Conservation (phyloP, 2,797 vertebrate genomes). For the Acanthornis magna region DNA sequence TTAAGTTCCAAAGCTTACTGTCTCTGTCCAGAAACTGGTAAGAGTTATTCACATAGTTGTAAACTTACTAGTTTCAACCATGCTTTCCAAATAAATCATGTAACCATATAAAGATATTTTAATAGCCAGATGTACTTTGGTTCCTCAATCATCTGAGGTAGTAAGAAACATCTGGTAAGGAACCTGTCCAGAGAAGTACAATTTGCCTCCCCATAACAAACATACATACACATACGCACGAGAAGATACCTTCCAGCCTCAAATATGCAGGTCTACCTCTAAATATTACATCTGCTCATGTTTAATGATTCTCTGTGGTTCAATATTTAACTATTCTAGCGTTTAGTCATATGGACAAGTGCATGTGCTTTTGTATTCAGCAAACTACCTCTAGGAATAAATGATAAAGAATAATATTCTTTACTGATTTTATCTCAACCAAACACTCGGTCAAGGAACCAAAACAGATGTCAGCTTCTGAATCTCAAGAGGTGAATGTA, state of each 20-base stretch:
- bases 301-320: slow-evolving; percentile 37
- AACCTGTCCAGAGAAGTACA: slow-evolving; percentile 64
- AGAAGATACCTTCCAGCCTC: slow-evolving; percentile 49
- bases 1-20: slow-evolving; percentile 34
- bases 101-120: slow-evolving; percentile 67
- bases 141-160: slow-evolving; percentile 62
- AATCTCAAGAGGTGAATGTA: slow-evolving; percentile 36
- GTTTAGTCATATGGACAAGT: slow-evolving; percentile 28
- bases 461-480: slow-evolving; percentile 60
- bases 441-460: background rate
- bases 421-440: slow-evolving; percentile 22
- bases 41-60: slow-evolving; percentile 37
- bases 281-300: slow-evolving; percentile 39
- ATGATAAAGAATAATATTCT: slow-evolving; percentile 24
- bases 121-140: slow-evolving; percentile 67
- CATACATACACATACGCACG: background rate
- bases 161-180: slow-evolving; percentile 71
- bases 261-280: slow-evolving; percentile 1
- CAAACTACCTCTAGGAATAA: slow-evolving; percentile 43
- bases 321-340: slow-evolving; percentile 53
- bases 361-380: slow-evolving; percentile 44
- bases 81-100: slow-evolving; percentile 65
- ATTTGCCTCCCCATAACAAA: slow-evolving; percentile 37
- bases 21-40: slow-evolving; percentile 42
- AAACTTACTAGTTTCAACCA: slow-evolving; percentile 42